Conservation (phyloP, 2,797 vertebrate species). For the Dallia pectoralis region DNA sequence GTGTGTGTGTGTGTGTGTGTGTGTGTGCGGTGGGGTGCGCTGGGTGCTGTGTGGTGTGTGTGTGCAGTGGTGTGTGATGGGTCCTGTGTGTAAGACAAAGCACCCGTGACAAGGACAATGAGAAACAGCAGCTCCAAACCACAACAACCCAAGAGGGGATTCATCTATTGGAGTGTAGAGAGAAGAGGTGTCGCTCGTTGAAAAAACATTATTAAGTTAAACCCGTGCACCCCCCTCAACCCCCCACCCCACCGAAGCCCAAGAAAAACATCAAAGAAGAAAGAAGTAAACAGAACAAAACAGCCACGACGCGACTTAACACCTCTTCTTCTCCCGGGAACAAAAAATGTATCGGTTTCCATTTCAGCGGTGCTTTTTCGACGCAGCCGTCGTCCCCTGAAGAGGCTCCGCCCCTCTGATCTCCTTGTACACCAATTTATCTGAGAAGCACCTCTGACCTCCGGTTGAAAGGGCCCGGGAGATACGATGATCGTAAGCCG, state of each 20-base stretch:
- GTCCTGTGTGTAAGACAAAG: conserved; percentile 96
- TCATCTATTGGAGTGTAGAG: conserved; percentile 81
- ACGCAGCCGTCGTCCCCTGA: conserved; percentile 75
- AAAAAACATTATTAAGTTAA: conserved; percentile 63
- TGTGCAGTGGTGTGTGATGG: conserved; percentile 91
- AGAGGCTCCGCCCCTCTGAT: conserved; percentile 85
- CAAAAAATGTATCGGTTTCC: conserved; percentile 77
- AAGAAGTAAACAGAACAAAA: conserved; percentile 49
- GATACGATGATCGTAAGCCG: conserved; percentile 87
- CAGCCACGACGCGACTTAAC: conserved; percentile 52
- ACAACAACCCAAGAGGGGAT: conserved; percentile 79
- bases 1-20: no score
- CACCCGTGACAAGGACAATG: conserved; percentile 98
- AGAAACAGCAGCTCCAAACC: conserved; percentile 90
- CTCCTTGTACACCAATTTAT: conserved; percentile 97
- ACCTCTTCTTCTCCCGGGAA: conserved; percentile 55
- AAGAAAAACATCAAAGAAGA: conserved; percentile 65
- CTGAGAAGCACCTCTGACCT: conserved; percentile 95
- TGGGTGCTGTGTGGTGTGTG: conserved; percentile 79
- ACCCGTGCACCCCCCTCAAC: neutral
- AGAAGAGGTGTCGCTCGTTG: conserved; percentile 68
- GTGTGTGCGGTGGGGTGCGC: conserved; percentile 91
- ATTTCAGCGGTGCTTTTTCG: conserved; percentile 66
- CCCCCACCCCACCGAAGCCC: conserved; percentile 33
- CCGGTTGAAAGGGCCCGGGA: conserved; percentile 85